phyloP scores from a whole-genome alignment of 1,140 invertebrate genomes.

The Aculops lycopersici region DNA sequence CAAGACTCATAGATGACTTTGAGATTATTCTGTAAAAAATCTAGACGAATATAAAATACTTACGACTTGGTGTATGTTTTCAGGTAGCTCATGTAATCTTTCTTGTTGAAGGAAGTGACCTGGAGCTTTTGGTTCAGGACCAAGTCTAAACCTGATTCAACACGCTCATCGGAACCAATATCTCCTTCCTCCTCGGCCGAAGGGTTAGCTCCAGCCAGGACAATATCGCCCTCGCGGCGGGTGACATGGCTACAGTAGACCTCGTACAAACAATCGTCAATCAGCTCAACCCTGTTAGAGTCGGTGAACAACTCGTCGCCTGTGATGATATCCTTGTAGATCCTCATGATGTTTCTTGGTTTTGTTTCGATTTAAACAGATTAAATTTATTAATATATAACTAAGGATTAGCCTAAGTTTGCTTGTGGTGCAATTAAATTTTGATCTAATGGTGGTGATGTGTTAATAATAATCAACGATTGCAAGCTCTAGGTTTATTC shows the following conservation, averaged over 20 bases:
- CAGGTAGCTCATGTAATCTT: slow-evolving; percentile 52
- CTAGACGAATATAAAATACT: too few species aligned
- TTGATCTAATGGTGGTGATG: too few species aligned
- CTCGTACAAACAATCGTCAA: slow-evolving; percentile 77
- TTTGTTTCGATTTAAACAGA: too few species aligned
- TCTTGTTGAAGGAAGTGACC: slow-evolving; percentile 32
- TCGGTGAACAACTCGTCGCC: slow-evolving; percentile 94
- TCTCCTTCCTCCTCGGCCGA: slow-evolving; percentile 48
- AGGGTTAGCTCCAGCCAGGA: slow-evolving; percentile 54
- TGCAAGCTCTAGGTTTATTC: too few species aligned
- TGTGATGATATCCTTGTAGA: slow-evolving; percentile 75
- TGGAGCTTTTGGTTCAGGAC: slow-evolving; percentile 60
- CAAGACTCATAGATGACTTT: neutral
- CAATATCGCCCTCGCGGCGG: slow-evolving; percentile 39
- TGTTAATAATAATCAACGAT: too few species aligned
- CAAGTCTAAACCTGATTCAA: slow-evolving; percentile 55
- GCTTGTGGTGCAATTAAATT: too few species aligned
- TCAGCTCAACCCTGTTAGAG: slow-evolving; percentile 66
- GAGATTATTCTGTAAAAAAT: neutral
- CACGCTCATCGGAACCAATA: slow-evolving; percentile 38
- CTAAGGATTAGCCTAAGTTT: too few species aligned
- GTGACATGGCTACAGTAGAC: slow-evolving; percentile 31
- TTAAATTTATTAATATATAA: too few species aligned
- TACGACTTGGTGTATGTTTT: slow-evolving; percentile 89
- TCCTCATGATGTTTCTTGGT: slow-evolving; percentile 36